Conservation (phyloP, 2,113 vertebrate genomes). For the Pangasianodon gigas region DNA sequence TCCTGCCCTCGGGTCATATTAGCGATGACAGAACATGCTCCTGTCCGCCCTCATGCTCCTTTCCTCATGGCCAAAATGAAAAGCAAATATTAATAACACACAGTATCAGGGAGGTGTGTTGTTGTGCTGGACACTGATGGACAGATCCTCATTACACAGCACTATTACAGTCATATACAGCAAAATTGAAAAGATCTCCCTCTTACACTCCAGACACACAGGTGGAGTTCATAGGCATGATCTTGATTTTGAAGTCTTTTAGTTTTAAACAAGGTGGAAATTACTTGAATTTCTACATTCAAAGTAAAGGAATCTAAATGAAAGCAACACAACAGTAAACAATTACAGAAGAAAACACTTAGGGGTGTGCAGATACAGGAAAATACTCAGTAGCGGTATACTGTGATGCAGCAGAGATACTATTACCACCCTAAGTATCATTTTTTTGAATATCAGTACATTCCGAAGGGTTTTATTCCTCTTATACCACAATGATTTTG, state of each 20-base stretch:
- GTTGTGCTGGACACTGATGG: slow-evolving; percentile 61
- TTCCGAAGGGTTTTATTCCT: neutral
- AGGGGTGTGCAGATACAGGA: neutral
- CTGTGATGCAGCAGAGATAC: neutral
- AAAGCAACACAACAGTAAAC: neutral
- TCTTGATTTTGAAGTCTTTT: neutral
- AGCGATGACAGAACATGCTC: slow-evolving; percentile 51
- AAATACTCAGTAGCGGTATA: neutral
- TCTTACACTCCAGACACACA: neutral
- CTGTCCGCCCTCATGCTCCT: slow-evolving; percentile 58
- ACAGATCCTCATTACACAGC: slow-evolving; percentile 62
- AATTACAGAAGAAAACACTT: neutral
- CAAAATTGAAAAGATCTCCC: neutral
- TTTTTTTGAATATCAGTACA: neutral
- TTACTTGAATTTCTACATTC: neutral
- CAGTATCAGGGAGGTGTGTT: slow-evolving; percentile 68
- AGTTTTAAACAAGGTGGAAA: neutral
- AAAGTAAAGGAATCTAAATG: neutral
- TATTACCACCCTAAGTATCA: neutral
- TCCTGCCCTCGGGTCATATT: slow-evolving; percentile 66
- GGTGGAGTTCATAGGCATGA: neutral
- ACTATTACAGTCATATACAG: slow-evolving; percentile 23
- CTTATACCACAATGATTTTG: neutral
- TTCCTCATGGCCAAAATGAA: slow-evolving; percentile 72
- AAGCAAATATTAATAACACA: slow-evolving; percentile 82